Percentiles rank a stretch among this genome's conserved stretches.
Evolutionary conservation across 2,888 invertebrate genomes (phyloP).

Genomic region (Pristionchus maxplancki): DNA sequence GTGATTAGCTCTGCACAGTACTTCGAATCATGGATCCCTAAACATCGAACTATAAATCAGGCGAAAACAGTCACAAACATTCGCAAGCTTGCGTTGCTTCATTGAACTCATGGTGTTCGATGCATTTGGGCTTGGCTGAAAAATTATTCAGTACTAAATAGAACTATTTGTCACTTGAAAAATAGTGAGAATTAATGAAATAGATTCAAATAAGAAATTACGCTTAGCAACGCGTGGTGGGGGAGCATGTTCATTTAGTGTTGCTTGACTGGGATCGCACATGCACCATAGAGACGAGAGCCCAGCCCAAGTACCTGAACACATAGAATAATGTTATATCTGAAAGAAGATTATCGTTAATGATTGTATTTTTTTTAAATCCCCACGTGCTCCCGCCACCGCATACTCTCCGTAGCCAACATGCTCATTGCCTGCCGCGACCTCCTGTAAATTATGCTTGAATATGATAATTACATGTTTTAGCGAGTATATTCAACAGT

Average conservation of each 20-base stretch:
- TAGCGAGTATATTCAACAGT: too few species aligned
- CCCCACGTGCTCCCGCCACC: not conserved
- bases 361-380: too few species aligned
- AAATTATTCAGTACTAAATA: not conserved
- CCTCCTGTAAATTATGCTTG: not conserved
- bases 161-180: too few species aligned
- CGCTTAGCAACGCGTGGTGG: too few species aligned
- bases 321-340: too few species aligned
- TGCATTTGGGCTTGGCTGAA: not conserved
- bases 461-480: too few species aligned
- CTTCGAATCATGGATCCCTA: not conserved
- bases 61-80: not conserved
- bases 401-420: not conserved
- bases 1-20: not conserved
- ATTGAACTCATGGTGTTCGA: not conserved
- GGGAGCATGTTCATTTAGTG: not conserved
- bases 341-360: too few species aligned
- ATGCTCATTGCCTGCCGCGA: not conserved
- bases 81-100: not conserved
- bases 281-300: not conserved
- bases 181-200: not conserved
- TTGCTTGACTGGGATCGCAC: not conserved
- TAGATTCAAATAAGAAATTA: too few species aligned
- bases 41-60: not conserved
- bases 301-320: not conserved